Percentiles rank a stretch among this genome's conserved stretches.
phyloP scores from a whole-genome alignment of 92 coral and sea anemone genomes.

The Epizoanthus ramosus region DNA sequence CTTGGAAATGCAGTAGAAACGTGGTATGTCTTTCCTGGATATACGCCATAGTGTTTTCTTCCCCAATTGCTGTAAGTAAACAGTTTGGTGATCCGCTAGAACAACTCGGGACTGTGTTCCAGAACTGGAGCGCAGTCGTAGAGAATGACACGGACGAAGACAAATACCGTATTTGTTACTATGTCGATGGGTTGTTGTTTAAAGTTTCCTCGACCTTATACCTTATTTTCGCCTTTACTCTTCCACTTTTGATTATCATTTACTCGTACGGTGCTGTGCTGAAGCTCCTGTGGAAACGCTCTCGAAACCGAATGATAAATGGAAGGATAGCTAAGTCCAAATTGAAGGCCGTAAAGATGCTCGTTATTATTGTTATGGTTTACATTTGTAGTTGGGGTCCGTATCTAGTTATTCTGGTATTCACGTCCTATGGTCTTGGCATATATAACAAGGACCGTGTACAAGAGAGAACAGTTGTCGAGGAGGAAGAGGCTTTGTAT shows the following conservation, averaged over 20 bases:
- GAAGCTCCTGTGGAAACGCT: constrained; percentile 49
- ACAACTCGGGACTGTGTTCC: neutral
- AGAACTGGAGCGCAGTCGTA: constrained; percentile 3
- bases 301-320: constrained; percentile 46
- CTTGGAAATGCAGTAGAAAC: constrained; percentile 58
- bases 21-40: constrained; percentile 49
- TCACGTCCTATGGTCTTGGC: constrained; percentile 20
- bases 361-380: constrained; percentile 43
- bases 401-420: constrained; percentile 11
- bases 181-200: constrained; percentile 15
- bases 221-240: constrained; percentile 49
- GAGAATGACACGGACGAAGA: neutral
- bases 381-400: constrained; percentile 71
- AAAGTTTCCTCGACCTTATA: constrained; percentile 44
- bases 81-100: constrained; percentile 25
- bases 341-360: constrained; percentile 62
- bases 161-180: constrained; percentile 14
- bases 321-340: constrained; percentile 51
- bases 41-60: constrained; percentile 41
- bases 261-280: constrained; percentile 46
- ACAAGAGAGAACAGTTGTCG: neutral
- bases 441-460: neutral
- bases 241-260: constrained; percentile 47
- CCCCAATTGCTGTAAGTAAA: constrained; percentile 41
- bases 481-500: neutral